These are phyloP conservation scores for Metaphire vulgaris DNA, from an alignment of 1,140 invertebrate genomes.

Conservation along the genomic window DNA sequence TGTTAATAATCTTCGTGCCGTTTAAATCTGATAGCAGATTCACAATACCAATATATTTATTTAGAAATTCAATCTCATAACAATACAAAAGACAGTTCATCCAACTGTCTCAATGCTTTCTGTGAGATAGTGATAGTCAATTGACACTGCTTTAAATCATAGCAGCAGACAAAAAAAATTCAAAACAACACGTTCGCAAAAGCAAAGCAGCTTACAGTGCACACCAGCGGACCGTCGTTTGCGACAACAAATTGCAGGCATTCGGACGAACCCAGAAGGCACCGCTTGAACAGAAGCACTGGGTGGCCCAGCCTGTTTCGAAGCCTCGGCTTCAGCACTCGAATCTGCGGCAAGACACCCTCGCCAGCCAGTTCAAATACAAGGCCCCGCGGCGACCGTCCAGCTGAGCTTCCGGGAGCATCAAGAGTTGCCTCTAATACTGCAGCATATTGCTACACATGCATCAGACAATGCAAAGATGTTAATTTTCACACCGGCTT, in stretches of 20 bases:
- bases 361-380: constrained; percentile 50
- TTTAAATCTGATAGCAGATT: too few relatives aligned
- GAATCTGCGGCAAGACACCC: constrained; percentile 49
- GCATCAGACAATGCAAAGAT: too few relatives aligned
- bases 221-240: neutral
- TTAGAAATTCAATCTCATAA: too few relatives aligned
- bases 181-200: too few relatives aligned
- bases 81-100: too few relatives aligned
- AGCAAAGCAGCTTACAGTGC: neutral
- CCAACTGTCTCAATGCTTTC: too few relatives aligned
- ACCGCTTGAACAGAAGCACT: neutral
- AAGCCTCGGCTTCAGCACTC: constrained; percentile 43
- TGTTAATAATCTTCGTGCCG: too few relatives aligned
- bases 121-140: too few relatives aligned
- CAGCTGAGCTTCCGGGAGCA: constrained; percentile 40
- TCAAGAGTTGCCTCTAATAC: constrained; percentile 50
- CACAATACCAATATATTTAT: too few relatives aligned
- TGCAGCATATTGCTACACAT: constrained; percentile 41
- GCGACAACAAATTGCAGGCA: neutral
- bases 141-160: too few relatives aligned
- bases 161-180: too few relatives aligned
- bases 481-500: too few relatives aligned
- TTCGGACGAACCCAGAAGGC: neutral
- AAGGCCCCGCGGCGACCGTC: constrained; percentile 35
- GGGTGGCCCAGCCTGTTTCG: constrained; percentile 39